phyloP scores from a whole-genome alignment of 2,113 vertebrate genomes.

The Piaya cayana region DNA sequence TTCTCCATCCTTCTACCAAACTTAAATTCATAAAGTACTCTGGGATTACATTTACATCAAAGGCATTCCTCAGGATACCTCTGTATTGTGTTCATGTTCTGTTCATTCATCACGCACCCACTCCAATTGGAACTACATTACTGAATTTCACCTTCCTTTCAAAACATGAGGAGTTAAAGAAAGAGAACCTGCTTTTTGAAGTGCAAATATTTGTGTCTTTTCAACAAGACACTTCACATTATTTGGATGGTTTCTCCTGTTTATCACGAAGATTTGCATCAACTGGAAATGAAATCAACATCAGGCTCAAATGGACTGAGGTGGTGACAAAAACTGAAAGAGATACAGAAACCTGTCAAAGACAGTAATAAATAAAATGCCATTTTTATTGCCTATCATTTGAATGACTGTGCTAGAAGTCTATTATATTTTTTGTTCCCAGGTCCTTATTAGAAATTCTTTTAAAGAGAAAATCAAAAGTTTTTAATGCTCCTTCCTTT shows the following conservation, averaged over 20 bases:
- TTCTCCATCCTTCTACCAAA: neutral
- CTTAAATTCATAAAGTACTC: neutral
- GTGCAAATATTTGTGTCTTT: neutral
- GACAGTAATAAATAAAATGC: neutral
- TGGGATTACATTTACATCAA: constrained; percentile 11
- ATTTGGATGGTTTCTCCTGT: neutral
- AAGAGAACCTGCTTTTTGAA: neutral
- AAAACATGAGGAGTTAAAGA: constrained; percentile 5
- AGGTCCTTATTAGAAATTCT: neutral
- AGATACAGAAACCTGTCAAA: neutral
- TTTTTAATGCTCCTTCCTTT: neutral
- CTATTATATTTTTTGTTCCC: neutral
- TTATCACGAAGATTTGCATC: neutral
- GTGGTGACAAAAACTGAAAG: neutral
- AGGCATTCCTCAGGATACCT: neutral
- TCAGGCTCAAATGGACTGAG: neutral
- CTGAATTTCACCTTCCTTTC: constrained; percentile 10
- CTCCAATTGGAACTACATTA: neutral
- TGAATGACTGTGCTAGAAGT: neutral
- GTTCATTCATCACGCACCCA: neutral
- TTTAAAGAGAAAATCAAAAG: neutral
- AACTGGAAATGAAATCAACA: neutral
- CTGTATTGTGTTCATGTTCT: neutral
- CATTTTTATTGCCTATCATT: neutral
- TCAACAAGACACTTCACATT: neutral